Evolutionary conservation across 2,113 vertebrate genomes (phyloP), one percentile per base, ranked within the genome.

Genomic region (Gopherus flavomarginatus): DNA sequence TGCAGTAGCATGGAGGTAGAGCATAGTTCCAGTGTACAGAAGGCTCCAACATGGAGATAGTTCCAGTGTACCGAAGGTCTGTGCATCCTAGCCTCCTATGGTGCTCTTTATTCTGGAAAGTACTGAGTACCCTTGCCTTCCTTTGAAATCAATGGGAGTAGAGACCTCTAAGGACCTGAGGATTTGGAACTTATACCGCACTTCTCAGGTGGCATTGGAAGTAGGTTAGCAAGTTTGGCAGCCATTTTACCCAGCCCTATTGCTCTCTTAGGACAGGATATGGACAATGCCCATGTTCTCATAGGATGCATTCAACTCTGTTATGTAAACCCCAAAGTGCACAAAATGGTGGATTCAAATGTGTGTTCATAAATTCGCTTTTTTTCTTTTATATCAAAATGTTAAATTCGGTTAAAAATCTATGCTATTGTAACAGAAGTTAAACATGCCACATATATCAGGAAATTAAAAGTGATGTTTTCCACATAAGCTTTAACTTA

Each of bases 231-330:
- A 85, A 12, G 3, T 53, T 81, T 53, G 57, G 53, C 24, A 85
- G n/a, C 35, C 1, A 8, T 83, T 90, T 89, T 89, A 57, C 29
- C 13, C 47, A 26, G 10, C 27, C 26, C 11, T 3, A 2, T 3
- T 62, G 29, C 38, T 19, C 5, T 90, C 69, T 85, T 8, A 56
- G 54, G 6, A 52, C 44, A 26, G 5, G 14, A 19, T 47, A 24
- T 44, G 81, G 38, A 14, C 11, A 47, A 2, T 17, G 4, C 1
- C 9, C 62, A 1, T 1, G 0, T 14, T 90, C 38, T 44, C 38
- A 10, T 2, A 11, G 12, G 56, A 16, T 5, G n/a, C 8, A 14
- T 8, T 72, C 27, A 17, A 86, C 54, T 72, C 21, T 47, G 19
- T 1, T 57, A 85, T 38, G 6, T 44, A 11, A 79, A 80, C 1